Conservation (phyloP, 2,113 vertebrate genomes). For the Sinocyclocheilus anshuiensis region DNA sequence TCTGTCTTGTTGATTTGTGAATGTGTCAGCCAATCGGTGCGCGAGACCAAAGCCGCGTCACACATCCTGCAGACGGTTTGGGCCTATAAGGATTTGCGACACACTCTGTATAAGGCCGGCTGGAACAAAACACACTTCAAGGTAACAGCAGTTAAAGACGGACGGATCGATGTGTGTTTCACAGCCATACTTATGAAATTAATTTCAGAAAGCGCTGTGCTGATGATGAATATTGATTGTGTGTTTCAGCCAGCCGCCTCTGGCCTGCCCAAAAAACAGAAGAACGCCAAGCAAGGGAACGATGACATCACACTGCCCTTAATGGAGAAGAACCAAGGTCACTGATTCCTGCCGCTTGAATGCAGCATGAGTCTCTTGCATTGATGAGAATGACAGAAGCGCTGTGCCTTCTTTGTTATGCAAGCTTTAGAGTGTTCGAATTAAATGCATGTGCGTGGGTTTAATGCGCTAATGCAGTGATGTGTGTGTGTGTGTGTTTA, state of each 20-base stretch:
- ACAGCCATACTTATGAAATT: not conserved
- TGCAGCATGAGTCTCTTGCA: not conserved
- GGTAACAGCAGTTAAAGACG: constrained; percentile 69
- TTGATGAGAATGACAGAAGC: constrained; percentile 26
- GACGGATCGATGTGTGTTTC: not conserved
- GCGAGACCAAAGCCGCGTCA: constrained; percentile 90
- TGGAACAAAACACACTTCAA: constrained; percentile 97
- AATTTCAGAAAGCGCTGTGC: not conserved
- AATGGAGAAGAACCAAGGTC: constrained; percentile 94
- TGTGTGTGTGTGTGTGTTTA: not conserved
- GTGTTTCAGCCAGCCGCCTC: constrained; percentile 78
- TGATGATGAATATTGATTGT: constrained; percentile 3
- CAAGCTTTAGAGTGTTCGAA: not conserved
- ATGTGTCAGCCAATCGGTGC: constrained; percentile 70
- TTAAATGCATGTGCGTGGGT: not conserved
- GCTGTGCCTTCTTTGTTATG: not conserved
- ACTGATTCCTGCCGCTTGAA: constrained; percentile 10
- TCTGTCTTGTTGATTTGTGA: constrained; percentile 21
- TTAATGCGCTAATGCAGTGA: too few relatives aligned
- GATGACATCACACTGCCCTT: constrained; percentile 96
- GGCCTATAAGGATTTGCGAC: constrained; percentile 92
- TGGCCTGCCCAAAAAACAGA: constrained; percentile 81
- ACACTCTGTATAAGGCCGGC: constrained; percentile 84
- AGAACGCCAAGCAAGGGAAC: constrained; percentile 82
- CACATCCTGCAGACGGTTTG: constrained; percentile 95